phyloP scores from a whole-genome alignment of 2,888 invertebrate genomes.

The Athalia cordata region DNA sequence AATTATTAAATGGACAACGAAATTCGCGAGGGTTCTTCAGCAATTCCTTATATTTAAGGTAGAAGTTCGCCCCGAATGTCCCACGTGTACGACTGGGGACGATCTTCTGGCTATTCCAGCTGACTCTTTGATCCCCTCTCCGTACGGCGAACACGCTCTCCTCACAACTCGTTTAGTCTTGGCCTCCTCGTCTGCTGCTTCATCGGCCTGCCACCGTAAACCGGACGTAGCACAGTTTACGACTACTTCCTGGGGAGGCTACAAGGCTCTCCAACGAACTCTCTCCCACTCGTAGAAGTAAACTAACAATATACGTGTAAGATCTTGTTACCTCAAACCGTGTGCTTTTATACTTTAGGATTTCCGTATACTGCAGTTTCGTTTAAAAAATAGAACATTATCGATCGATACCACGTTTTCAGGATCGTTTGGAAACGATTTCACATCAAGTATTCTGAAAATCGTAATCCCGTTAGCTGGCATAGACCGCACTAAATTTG shows the following conservation, averaged over 20 bases:
- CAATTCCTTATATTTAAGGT: neutral
- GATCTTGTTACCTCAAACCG: too few species aligned
- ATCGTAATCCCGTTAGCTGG: constrained; percentile 15
- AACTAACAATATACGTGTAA: constrained; percentile 25
- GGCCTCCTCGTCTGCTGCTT: constrained; percentile 23
- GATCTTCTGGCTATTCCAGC: constrained; percentile 38
- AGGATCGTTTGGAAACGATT: constrained; percentile 24
- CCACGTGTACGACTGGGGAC: constrained; percentile 19
- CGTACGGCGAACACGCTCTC: constrained; percentile 2
- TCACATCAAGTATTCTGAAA: neutral
- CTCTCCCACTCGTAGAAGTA: constrained; percentile 14
- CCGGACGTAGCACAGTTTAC: constrained; percentile 34
- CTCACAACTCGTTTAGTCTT: constrained; percentile 30
- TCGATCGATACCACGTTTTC: constrained; percentile 25
- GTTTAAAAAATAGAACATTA: constrained; percentile 13
- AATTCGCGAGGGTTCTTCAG: neutral
- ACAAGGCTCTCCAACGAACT: constrained; percentile 21
- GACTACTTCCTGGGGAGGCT: constrained; percentile 35
- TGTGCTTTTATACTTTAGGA: too few species aligned
- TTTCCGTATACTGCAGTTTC: neutral
- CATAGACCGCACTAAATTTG: neutral
- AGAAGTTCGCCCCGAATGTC: constrained; percentile 10
- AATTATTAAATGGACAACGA: neutral
- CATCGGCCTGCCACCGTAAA: constrained; percentile 39
- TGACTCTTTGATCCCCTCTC: constrained; percentile 37